Evolutionary conservation across 35 echinoderm and acorn worm genomes (phyloP), one percentile per base, ranked within the genome.

Genomic region (Lytechinus variegatus): DNA sequence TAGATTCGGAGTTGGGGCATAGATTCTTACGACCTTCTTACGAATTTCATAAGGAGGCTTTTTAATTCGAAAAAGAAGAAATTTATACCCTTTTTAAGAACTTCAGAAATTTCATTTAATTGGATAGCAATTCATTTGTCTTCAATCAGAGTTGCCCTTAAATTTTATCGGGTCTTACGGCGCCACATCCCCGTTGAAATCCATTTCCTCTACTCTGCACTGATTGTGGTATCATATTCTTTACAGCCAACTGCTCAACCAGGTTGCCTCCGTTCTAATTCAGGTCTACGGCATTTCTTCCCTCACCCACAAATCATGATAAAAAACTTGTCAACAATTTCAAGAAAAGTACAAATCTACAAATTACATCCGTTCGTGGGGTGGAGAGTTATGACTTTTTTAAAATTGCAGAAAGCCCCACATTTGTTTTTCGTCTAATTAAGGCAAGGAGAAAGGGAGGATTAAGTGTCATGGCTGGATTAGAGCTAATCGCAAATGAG

Each of bases 401-500:
- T 7, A 79, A 79, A 24, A n/a, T 16, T 24, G n/a, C 19, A 79
- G n/a, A 79, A 79, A 24, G 19, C 66, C n/a, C 66, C 66, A 16
- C 66, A 79, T 79, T 79, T 79, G 66, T 79, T 79, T 24, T 79
- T 8, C 66, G 66, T 79, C n/a, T 79, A 90, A 90, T 90, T 54
- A 33, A 90, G 27, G 13, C 88, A 44, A 44, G 33, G 33, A 54
- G 28, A 29, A 10, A 90, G 27, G 52, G 27, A 33, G 88, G 88
- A 90, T 90, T 90, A 90, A 90, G 88, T 44, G 88, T 90, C 88
- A 29, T 54, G 88, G 52, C 16, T 90, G 88, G 27, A 90, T 90
- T 33, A 90, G 52, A 90, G 29, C 88, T 90, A 44, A 90, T 52
- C 52, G 88, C 88, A 52, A 33, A 52, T 54, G 88, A 90, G 88